Percentiles rank a stretch among this genome's conserved stretches.
phyloP scores from a whole-genome alignment of 2,888 invertebrate genomes.

The Athalia rosae region DNA sequence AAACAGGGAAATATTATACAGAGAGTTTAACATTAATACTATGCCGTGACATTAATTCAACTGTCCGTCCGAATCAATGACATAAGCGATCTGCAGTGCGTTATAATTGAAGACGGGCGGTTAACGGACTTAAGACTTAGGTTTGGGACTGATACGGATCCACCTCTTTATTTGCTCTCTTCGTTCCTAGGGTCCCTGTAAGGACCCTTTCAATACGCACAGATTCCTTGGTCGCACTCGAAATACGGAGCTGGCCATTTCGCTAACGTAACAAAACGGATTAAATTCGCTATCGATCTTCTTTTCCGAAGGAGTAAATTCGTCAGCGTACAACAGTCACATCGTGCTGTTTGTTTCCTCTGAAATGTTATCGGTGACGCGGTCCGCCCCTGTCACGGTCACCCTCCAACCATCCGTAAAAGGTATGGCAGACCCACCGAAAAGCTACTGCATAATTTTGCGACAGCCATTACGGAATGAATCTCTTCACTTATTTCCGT shows the following conservation, averaged over 20 bases:
- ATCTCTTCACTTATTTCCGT: constrained; percentile 35
- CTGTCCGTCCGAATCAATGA: constrained; percentile 39
- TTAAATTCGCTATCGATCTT: constrained; percentile 35
- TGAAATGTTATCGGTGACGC: constrained; percentile 34
- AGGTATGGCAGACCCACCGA: constrained; percentile 8
- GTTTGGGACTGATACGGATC: constrained; percentile 35
- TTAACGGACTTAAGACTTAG: constrained; percentile 37
- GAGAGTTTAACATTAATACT: constrained; percentile 29
- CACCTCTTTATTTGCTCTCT: constrained; percentile 9
- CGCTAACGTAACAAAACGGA: constrained; percentile 9
- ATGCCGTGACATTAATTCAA: constrained; percentile 37
- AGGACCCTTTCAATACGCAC: not conserved
- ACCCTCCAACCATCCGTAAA: constrained; percentile 13
- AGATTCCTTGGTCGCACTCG: constrained; percentile 11
- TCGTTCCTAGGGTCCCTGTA: not conserved
- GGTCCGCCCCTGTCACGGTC: constrained; percentile 9
- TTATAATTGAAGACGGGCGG: constrained; percentile 37
- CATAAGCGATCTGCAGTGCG: constrained; percentile 35
- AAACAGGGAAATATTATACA: constrained; percentile 22
- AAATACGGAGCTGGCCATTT: constrained; percentile 10
- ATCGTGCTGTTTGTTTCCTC: constrained; percentile 25
- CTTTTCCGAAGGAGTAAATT: constrained; percentile 7
- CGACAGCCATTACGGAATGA: constrained; percentile 37
- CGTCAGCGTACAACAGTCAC: constrained; percentile 19
- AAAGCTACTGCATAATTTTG: constrained; percentile 29